Conservation (phyloP, 2,797 vertebrate species). For the Setipinna tenuifilis region DNA sequence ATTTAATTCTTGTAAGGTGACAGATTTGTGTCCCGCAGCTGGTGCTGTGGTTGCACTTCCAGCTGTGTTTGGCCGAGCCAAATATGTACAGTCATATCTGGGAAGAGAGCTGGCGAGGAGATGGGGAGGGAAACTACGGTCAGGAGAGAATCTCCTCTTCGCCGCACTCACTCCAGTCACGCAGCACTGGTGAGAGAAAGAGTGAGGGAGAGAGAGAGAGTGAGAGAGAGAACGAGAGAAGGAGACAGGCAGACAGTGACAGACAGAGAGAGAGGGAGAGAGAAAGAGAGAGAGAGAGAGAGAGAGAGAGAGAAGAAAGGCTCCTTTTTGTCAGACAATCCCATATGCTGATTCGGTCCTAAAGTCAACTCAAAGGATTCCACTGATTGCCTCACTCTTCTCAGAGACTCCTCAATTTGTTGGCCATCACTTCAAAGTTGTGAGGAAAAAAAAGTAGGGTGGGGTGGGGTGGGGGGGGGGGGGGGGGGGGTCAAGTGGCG, state of each 20-base stretch:
- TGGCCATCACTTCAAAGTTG: constrained; percentile 18
- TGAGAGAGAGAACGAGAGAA: too few relatives aligned
- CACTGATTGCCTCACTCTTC: background rate
- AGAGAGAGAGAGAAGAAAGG: background rate
- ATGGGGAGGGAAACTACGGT: background rate
- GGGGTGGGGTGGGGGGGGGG: background rate
- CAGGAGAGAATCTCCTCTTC: constrained; percentile 2
- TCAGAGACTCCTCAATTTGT: constrained; percentile 5
- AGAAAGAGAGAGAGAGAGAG: too few relatives aligned
- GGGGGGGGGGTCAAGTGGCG: background rate
- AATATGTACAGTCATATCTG: constrained; percentile 18
- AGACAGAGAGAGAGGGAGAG: too few relatives aligned
- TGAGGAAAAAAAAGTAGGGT: background rate
- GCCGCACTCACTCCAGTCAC: background rate
- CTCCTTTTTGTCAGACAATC: background rate
- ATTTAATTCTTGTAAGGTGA: constrained; percentile 10
- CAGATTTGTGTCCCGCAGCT: constrained; percentile 17
- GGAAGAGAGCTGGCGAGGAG: background rate
- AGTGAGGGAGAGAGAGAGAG: too few relatives aligned
- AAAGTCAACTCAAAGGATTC: background rate
- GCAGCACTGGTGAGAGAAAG: background rate
- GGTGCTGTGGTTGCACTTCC: background rate
- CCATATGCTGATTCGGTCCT: background rate
- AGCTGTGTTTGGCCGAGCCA: constrained; percentile 5
- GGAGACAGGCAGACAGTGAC: too few relatives aligned